Conservation (phyloP, 2,113 vertebrate species). For the Labeo catla region DNA sequence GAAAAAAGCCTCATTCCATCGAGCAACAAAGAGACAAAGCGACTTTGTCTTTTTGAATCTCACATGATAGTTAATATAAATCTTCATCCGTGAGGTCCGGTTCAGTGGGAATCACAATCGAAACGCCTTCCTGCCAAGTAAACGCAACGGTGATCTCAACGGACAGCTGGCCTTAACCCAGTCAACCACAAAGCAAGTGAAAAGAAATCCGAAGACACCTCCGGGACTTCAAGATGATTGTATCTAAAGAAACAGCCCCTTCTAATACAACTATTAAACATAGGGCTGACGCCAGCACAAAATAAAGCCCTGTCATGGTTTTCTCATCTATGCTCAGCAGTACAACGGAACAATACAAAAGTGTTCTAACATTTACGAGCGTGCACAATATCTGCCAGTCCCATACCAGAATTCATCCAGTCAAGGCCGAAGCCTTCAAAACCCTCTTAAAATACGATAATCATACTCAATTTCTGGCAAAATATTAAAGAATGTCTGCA, state of each 20-base stretch:
- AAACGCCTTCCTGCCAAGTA: neutral
- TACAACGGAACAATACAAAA: slow-evolving; percentile 56
- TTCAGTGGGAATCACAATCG: neutral
- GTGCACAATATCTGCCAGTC: slow-evolving; percentile 11
- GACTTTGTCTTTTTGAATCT: neutral
- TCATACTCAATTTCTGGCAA: slow-evolving; percentile 1
- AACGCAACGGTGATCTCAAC: neutral
- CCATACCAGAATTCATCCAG: slow-evolving; percentile 33
- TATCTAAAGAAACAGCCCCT: slow-evolving; percentile 26
- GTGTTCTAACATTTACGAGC: slow-evolving; percentile 51
- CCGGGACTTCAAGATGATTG: slow-evolving; percentile 27
- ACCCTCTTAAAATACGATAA: neutral
- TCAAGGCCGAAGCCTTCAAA: slow-evolving; percentile 11
- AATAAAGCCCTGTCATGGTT: slow-evolving; percentile 50
- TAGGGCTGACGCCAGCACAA: slow-evolving; percentile 25
- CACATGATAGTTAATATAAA: slow-evolving; percentile 7
- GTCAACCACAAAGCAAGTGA: slow-evolving; percentile 23
- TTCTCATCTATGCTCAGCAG: slow-evolving; percentile 39
- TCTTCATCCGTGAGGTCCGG: neutral
- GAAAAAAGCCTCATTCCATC: neutral
- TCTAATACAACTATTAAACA: slow-evolving; percentile 44
- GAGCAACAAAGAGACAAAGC: neutral
- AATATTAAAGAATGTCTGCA: neutral
- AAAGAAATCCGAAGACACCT: slow-evolving; percentile 7
- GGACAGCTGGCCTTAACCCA: slow-evolving; percentile 19